Base-by-base conservation (phyloP, 2,113 vertebrate genomes). In the Sinocyclocheilus grahami region DNA sequence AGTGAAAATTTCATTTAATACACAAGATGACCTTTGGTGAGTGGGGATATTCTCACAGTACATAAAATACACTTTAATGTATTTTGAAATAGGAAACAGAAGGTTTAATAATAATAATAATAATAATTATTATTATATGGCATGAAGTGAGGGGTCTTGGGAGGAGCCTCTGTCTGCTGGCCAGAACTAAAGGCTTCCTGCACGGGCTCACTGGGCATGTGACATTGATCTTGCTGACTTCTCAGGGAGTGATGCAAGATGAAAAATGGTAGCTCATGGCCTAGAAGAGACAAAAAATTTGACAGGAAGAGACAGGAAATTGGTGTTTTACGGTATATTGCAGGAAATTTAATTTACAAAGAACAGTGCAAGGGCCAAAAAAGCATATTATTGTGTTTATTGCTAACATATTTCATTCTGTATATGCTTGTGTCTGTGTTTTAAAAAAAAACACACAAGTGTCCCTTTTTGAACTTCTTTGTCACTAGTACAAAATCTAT, bases 241-340 rank as follows among this genome's bases (percentile, higher is more conserved):
- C 87, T 90, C 55, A 94, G 84, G 46, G 88, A 93, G 90, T 86
- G 92, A 82, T 93, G 18, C 2, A 92, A 86, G 0, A 96, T 95
- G 87, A 94, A 95, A 89, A 94, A 95, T 12, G 95, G 95, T 81
- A 92, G 85, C 84, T 96, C 95, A 0, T 96, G 95, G 14, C 95
- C 95, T 96, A 13, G 2, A 48, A 67, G 24, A 83, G 65, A 71
- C 14, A 88, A 63, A 51, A 46, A 83, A 4, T 0, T 0, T 55
- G 20, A 55, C 63, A 83, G 63, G 46, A 72, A 11, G 1, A 71
- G 20, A 55, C 46, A 83, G 63, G 27, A 72, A 55, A 83, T 55
- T 67, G 24, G 8, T 10, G 2, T 51, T 71, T 72, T 72, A 30
- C 30, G 30, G 30, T 30, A n/a, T 1, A 30, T 72, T 18, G 42